Percentiles rank a stretch among this genome's conserved stretches.
phyloP scores from a whole-genome alignment of 2,113 vertebrate species.

The Clinocottus analis region DNA sequence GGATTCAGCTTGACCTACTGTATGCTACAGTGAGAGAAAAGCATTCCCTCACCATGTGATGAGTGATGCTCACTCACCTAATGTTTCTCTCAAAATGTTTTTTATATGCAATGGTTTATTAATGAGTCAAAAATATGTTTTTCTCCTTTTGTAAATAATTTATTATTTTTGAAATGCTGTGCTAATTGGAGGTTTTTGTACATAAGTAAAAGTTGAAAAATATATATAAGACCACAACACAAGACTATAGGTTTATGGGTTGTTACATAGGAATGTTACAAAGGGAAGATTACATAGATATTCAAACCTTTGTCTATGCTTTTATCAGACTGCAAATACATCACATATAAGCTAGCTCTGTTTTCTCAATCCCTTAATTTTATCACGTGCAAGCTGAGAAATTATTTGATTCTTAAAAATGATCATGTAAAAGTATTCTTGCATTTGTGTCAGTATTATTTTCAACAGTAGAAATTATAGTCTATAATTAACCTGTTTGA shows the following conservation, averaged over 20 bases:
- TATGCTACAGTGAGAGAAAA: not conserved
- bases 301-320: not conserved
- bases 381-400: not conserved
- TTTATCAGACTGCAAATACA: not conserved
- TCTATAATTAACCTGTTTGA: not conserved
- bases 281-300: not conserved
- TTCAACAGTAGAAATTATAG: not conserved
- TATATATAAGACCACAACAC: not conserved
- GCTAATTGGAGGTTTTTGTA: constrained; percentile 8
- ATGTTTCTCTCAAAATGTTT: not conserved
- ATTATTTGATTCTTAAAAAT: not conserved
- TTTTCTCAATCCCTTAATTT: not conserved
- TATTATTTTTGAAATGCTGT: not conserved
- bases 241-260: not conserved
- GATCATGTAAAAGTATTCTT: not conserved
- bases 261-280: not conserved
- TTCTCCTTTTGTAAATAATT: not conserved
- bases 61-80: not conserved
- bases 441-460: not conserved
- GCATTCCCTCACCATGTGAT: not conserved
- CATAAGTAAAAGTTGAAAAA: not conserved
- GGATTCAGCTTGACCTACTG: not conserved
- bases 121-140: not conserved
- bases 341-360: not conserved
- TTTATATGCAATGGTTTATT: not conserved